Conservation (phyloP, 2,113 vertebrate genomes). For the Petrocephalus zakoni region DNA sequence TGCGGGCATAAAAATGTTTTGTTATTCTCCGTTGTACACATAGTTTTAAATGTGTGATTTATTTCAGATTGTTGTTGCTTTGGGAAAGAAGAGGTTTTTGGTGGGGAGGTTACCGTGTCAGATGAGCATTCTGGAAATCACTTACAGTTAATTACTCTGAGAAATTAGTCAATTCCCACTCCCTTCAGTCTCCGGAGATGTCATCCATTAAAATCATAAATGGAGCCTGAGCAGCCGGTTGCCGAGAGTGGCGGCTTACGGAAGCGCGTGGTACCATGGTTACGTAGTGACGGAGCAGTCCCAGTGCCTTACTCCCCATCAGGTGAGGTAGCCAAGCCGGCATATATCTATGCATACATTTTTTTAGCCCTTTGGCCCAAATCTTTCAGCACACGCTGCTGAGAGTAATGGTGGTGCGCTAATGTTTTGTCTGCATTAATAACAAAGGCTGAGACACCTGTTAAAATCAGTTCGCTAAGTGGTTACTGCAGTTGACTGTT, state of each 20-base stretch:
- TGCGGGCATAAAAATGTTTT: not conserved
- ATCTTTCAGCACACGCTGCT: not conserved
- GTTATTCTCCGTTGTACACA: not conserved
- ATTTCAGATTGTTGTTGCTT: not conserved
- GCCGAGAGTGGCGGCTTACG: not conserved
- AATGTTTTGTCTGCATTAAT: constrained; percentile 7
- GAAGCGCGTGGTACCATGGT: not conserved
- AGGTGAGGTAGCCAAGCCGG: not conserved
- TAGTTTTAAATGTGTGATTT: not conserved
- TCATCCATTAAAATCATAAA: constrained; percentile 4
- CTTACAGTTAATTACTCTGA: constrained; percentile 12
- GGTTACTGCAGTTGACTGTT: not conserved
- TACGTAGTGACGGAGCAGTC: not conserved
- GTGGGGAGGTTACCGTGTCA: not conserved
- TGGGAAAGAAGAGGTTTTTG: not conserved
- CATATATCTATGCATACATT: not conserved
- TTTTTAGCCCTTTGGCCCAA: constrained; percentile 2
- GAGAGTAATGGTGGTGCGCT: not conserved
- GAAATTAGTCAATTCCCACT: not conserved
- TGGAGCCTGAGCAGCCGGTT: not conserved
- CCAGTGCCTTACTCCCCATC: not conserved
- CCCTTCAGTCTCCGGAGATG: not conserved
- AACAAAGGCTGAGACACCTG: not conserved
- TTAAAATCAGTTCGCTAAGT: not conserved
- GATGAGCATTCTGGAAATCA: constrained; percentile 6